These are phyloP conservation scores for Phyllostomus hastatus DNA, from an alignment of 2,113 vertebrate genomes.

Conservation along the genomic window DNA sequence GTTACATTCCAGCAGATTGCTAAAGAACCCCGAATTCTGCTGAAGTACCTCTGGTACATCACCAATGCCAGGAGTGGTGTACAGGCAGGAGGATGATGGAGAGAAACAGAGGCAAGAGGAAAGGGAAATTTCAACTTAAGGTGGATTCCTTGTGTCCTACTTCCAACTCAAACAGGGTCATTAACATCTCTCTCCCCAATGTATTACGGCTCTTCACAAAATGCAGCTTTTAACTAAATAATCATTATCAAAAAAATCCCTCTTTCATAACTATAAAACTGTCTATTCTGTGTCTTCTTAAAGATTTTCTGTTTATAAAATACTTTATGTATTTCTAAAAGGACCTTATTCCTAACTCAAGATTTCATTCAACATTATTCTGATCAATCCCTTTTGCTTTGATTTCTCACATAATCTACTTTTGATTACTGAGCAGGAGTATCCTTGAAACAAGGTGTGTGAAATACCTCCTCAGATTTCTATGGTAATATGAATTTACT, in stretches of 20 bases:
- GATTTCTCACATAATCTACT: slow-evolving; percentile 2
- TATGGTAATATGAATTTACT: not conserved
- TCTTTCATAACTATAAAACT: not conserved
- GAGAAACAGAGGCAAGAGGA: not conserved
- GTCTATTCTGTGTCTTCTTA: not conserved
- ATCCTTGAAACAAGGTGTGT: not conserved
- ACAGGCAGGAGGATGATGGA: not conserved
- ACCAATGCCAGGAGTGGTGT: not conserved
- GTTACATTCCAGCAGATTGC: not conserved
- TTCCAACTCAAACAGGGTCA: not conserved
- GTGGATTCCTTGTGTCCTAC: not conserved
- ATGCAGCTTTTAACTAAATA: slow-evolving; percentile 29
- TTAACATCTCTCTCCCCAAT: not conserved
- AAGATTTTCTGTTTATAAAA: not conserved
- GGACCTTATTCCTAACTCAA: not conserved
- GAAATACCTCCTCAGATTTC: not conserved
- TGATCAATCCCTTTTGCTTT: not conserved
- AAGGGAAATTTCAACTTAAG: not conserved
- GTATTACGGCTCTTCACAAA: not conserved
- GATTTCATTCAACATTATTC: not conserved
- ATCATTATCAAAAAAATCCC: not conserved
- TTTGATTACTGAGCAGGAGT: not conserved
- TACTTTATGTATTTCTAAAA: not conserved
- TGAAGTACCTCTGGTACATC: not conserved
- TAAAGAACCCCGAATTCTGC: not conserved